Evolutionary conservation across 2,797 vertebrate genomes (phyloP).

Genomic region (Ptychadena robeensis): DNA sequence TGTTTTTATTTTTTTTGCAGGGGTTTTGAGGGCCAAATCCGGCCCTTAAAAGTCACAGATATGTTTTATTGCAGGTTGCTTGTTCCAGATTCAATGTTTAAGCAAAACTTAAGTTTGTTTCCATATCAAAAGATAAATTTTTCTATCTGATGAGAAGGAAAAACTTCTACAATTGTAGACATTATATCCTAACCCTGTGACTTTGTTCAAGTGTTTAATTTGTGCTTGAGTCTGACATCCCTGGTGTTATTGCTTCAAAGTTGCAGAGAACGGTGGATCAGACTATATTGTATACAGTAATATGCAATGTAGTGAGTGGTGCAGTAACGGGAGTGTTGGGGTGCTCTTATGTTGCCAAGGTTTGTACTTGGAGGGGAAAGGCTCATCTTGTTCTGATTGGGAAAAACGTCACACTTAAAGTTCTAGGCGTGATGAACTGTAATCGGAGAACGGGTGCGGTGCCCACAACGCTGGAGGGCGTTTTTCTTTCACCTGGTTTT

Average conservation of each 20-base stretch:
- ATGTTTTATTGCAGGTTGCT: too few species aligned
- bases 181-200: too few species aligned
- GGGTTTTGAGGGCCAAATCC: too few species aligned
- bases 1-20: too few species aligned
- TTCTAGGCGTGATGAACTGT: conserved; percentile 43
- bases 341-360: conserved; percentile 1
- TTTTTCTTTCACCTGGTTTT: conserved; percentile 2
- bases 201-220: too few species aligned
- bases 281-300: background rate
- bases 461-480: conserved; percentile 10
- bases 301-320: background rate
- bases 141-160: too few species aligned
- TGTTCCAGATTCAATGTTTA: too few species aligned
- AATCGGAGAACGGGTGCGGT: conserved; percentile 51
- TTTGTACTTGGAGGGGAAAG: conserved; percentile 35
- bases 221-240: too few species aligned
- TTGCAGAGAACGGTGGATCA: background rate
- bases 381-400: conserved; percentile 16
- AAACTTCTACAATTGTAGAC: too few species aligned
- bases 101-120: too few species aligned
- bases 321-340: background rate
- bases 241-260: background rate
- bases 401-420: conserved; percentile 8
- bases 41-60: too few species aligned
- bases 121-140: too few species aligned